phyloP scores from a whole-genome alignment of 2,797 vertebrate genomes.

The Acrossocheilus fasciatus region DNA sequence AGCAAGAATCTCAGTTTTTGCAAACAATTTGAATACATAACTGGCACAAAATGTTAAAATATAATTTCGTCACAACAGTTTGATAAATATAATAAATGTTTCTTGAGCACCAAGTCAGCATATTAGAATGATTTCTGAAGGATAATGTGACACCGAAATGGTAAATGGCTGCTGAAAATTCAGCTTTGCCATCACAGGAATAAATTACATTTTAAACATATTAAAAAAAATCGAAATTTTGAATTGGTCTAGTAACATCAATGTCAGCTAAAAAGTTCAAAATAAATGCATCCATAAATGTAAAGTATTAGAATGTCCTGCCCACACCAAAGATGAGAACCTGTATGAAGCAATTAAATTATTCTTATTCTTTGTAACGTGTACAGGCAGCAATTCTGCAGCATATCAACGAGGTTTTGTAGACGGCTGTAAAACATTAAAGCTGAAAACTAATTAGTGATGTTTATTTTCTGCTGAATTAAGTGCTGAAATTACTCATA shows the following conservation, averaged over 20 bases:
- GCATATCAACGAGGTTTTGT: not conserved
- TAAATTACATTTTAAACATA: not conserved
- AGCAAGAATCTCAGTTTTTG: not conserved
- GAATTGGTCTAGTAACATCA: not conserved
- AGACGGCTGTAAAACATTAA: conserved; percentile 17
- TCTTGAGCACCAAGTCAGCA: not conserved
- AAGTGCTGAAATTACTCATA: conserved; percentile 22
- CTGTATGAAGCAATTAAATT: not conserved
- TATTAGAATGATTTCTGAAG: not conserved
- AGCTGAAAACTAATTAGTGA: conserved; percentile 21
- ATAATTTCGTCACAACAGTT: not conserved
- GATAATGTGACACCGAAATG: not conserved
- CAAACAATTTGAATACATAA: not conserved
- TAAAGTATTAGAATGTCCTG: not conserved
- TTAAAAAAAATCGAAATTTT: not conserved
- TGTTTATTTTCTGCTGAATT: conserved; percentile 25
- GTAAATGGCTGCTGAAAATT: not conserved
- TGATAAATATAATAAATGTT: not conserved
- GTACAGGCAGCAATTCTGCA: not conserved
- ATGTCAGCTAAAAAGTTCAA: not conserved
- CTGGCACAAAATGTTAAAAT: not conserved
- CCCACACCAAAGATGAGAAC: not conserved
- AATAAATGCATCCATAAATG: not conserved
- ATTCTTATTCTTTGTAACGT: not conserved
- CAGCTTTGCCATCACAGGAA: not conserved